Evolutionary conservation across 2,113 vertebrate genomes (phyloP), one percentile per base, ranked within the genome.

Genomic region (Aldabrachelys gigantea): DNA sequence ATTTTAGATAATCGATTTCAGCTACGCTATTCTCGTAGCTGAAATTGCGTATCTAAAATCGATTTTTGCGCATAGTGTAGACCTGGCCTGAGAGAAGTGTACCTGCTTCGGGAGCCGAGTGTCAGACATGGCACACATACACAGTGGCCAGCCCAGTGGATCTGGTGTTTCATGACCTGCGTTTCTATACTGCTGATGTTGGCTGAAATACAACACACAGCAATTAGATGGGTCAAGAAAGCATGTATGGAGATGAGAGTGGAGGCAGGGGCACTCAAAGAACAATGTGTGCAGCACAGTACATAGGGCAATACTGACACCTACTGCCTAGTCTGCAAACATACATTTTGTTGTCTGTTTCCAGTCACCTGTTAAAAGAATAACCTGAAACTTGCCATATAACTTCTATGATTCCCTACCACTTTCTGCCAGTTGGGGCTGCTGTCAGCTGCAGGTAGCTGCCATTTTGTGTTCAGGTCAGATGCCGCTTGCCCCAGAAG

Each of bases 401-500:
- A 29, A 47, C 75, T 8, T 8, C 75, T 78, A 12, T 47, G 75
- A 78, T 78, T 11, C 7, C 13, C 44, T 44, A 6, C 25, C 41
- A 69, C 65, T 19, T n/a, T 9, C 65, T 21, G 21, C 19, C n/a
- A 72, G 22, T 14, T 4, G 25, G 29, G 24, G 21, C 41, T 47
- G 41, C 75, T 78, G 24, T 44, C 44, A 78, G 24, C 11, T 47
- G 25, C 24, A 78, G 38, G 72, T 41, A 76, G 72, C 88, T 84
- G 85, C 88, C 59, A 78, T 84, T 84, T 93, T 57, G 87, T 84
- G 75, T 2, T 17, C 17, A 53, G 16, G 1, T 41, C 52, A 2
- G 54, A 1, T 4, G 1, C 3, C 0, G 24, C 24, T 25, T 1
- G 11, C 4, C 75, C 27, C 75, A 78, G 41, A 78, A 78, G 25